Conservation (phyloP, 1,140 invertebrate species). For the Coelopa frigida region DNA sequence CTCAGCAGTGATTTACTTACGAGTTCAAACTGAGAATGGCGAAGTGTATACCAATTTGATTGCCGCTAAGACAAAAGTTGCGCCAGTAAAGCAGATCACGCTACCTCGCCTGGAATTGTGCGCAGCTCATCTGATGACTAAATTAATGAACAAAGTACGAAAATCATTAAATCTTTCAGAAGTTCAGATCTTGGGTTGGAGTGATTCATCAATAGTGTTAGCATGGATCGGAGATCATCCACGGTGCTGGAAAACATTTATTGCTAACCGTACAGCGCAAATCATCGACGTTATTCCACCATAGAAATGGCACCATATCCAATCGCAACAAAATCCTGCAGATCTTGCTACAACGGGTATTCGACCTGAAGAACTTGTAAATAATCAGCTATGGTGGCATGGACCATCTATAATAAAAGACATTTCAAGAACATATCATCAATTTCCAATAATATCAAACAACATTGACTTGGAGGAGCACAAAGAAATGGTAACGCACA, state of each 20-base stretch:
- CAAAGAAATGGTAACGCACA: not conserved
- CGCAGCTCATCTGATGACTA: constrained; percentile 12
- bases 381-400: constrained; percentile 10
- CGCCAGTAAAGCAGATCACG: constrained; percentile 12
- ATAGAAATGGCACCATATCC: constrained; percentile 25
- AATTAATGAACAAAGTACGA: constrained; percentile 9
- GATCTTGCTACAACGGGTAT: constrained; percentile 19
- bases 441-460: not conserved
- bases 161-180: not conserved
- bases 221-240: constrained; percentile 10
- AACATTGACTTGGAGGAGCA: not conserved
- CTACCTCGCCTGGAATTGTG: constrained; percentile 19
- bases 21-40: constrained; percentile 4
- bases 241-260: constrained; percentile 23
- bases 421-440: not conserved
- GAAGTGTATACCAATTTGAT: constrained; percentile 5
- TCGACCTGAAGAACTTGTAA: not conserved
- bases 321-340: constrained; percentile 22
- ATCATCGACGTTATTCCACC: constrained; percentile 19
- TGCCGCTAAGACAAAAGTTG: constrained; percentile 14
- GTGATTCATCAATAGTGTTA: constrained; percentile 16
- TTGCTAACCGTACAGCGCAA: constrained; percentile 24
- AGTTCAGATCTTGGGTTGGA: not conserved
- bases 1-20: constrained; percentile 34
- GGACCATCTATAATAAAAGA: constrained; percentile 3